Evolutionary conservation across 2,888 invertebrate species (phyloP).

Genomic region (Andrena camellia): DNA sequence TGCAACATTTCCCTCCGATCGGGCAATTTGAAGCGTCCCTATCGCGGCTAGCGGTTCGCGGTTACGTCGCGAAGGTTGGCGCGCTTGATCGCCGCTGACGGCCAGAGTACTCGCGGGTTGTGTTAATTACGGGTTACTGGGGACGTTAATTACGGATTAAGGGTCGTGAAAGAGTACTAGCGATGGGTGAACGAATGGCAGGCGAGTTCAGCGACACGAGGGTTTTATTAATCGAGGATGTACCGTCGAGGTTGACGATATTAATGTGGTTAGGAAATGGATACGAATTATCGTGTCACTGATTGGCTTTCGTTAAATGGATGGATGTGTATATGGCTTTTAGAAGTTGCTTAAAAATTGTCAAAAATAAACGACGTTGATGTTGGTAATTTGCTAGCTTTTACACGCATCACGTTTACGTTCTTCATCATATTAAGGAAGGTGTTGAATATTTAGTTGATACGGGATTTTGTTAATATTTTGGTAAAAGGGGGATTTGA

Average conservation of each 20-base stretch:
- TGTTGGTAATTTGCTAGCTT: background rate
- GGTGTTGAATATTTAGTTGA: too few species aligned
- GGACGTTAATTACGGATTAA: constrained; percentile 10
- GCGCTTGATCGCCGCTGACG: background rate
- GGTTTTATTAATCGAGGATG: constrained; percentile 5
- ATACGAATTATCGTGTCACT: background rate
- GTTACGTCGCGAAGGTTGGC: background rate
- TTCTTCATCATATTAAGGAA: background rate
- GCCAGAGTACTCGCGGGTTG: background rate
- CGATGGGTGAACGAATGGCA: background rate
- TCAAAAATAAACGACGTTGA: background rate
- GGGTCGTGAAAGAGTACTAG: background rate
- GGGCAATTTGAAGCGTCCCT: background rate
- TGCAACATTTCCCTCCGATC: constrained; percentile 16
- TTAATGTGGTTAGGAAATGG: background rate
- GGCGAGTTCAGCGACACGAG: background rate
- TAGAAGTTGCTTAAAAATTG: background rate
- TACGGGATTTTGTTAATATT: too few species aligned
- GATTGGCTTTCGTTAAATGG: background rate
- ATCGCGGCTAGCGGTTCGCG: background rate
- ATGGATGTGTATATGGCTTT: too few species aligned
- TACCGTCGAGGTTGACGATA: background rate
- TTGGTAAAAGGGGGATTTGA: too few species aligned
- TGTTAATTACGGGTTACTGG: background rate
- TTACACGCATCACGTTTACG: background rate